These are phyloP conservation scores for Ceriagrion tenellum DNA, from an alignment of 2,888 invertebrate species.

Conservation along the genomic window DNA sequence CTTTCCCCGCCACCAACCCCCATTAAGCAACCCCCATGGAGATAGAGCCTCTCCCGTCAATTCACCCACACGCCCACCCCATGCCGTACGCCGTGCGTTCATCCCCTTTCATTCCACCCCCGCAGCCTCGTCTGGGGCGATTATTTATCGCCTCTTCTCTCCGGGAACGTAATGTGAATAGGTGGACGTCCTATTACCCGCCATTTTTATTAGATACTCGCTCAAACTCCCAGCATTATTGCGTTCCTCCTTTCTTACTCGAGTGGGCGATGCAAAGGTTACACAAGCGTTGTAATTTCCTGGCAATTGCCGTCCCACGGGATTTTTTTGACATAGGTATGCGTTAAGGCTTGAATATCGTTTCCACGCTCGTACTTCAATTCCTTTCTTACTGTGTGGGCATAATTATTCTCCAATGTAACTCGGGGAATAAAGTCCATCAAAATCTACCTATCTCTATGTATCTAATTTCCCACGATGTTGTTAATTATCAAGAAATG, in stretches of 20 bases:
- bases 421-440: too few relatives aligned
- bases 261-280: neutral
- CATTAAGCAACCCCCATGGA: neutral
- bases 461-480: too few relatives aligned
- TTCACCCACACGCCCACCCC: neutral
- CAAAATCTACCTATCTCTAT: too few relatives aligned
- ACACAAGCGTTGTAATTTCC: neutral
- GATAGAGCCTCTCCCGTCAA: neutral
- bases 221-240: neutral
- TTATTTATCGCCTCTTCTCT: neutral
- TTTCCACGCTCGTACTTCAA: too few relatives aligned
- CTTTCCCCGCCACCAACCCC: too few relatives aligned
- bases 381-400: too few relatives aligned
- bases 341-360: too few relatives aligned
- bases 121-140: neutral
- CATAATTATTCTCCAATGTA: too few relatives aligned
- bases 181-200: neutral
- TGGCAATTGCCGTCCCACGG: too few relatives aligned
- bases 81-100: neutral
- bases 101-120: slow-evolving; percentile 3
- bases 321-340: too few relatives aligned
- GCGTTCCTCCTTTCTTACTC: neutral
- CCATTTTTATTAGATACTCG: neutral
- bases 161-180: neutral
- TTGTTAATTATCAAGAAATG: too few relatives aligned